Conservation (phyloP, 2,113 vertebrate species). For the Gorilla gorilla region DNA sequence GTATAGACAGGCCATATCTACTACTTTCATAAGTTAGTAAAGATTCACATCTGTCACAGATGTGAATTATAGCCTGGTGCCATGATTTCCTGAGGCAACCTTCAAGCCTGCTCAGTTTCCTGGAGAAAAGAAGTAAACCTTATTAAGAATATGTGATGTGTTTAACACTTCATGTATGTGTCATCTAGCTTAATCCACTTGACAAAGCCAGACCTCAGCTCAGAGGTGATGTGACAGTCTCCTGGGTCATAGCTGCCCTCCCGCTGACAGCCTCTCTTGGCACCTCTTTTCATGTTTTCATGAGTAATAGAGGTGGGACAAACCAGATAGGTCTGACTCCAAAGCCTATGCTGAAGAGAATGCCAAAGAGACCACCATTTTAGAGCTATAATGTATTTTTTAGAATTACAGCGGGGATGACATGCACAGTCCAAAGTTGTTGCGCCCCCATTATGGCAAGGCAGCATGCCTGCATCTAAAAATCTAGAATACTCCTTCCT, state of each 20-base stretch:
- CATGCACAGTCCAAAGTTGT: not conserved
- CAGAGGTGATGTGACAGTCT: not conserved
- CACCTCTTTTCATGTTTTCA: constrained; percentile 27
- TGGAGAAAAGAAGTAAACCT: not conserved
- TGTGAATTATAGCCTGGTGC: not conserved
- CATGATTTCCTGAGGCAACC: not conserved
- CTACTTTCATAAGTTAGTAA: not conserved
- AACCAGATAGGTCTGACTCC: not conserved
- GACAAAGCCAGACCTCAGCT: not conserved
- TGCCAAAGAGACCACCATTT: not conserved
- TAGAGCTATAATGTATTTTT: not conserved
- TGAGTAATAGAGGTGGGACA: not conserved
- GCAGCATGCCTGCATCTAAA: not conserved
- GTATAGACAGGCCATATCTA: not conserved
- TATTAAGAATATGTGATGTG: not conserved
- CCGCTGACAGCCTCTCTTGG: not conserved
- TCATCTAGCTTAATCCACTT: not conserved
- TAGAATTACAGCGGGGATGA: not conserved
- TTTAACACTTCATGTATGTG: not conserved
- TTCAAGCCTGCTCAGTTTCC: not conserved
- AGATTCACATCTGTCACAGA: not conserved
- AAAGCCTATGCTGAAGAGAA: constrained; percentile 1
- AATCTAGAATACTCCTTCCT: too few relatives aligned
- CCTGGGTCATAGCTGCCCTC: not conserved
- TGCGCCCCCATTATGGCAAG: not conserved